phyloP scores from a whole-genome alignment of 1,140 invertebrate genomes.

The Leptopilina clavipes region DNA sequence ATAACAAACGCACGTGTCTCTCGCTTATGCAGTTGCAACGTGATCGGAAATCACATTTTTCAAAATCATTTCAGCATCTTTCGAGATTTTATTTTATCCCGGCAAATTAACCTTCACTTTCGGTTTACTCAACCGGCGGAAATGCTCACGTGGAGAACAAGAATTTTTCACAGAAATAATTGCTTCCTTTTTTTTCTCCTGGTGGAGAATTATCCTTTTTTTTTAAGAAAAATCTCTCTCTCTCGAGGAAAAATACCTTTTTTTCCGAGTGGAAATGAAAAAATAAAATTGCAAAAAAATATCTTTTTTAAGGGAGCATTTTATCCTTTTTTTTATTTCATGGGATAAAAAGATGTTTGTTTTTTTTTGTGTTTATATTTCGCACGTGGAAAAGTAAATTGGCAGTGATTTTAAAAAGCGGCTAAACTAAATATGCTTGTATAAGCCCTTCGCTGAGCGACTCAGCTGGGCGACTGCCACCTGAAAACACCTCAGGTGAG shows the following conservation, averaged over 20 bases:
- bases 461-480: conserved; percentile 64
- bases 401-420: not conserved
- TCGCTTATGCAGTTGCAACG: not conserved
- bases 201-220: too few relatives aligned
- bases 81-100: not conserved
- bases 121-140: not conserved
- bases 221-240: too few relatives aligned
- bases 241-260: too few relatives aligned
- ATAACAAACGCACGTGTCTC: conserved; percentile 26
- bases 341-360: too few relatives aligned
- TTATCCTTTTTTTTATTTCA: too few relatives aligned
- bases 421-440: conserved; percentile 41
- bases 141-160: too few relatives aligned
- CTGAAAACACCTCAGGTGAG: conserved; percentile 62
- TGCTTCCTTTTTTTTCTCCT: too few relatives aligned
- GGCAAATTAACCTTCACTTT: not conserved
- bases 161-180: too few relatives aligned
- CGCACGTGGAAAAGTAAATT: not conserved
- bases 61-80: not conserved
- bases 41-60: not conserved
- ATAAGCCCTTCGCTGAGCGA: conserved; percentile 60
- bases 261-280: too few relatives aligned
- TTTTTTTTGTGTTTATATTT: not conserved
- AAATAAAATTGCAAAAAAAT: too few relatives aligned
- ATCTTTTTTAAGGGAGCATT: too few relatives aligned